Evolutionary conservation across 2,888 invertebrate species (phyloP).

Genomic region (Anarsia innoxiella): DNA sequence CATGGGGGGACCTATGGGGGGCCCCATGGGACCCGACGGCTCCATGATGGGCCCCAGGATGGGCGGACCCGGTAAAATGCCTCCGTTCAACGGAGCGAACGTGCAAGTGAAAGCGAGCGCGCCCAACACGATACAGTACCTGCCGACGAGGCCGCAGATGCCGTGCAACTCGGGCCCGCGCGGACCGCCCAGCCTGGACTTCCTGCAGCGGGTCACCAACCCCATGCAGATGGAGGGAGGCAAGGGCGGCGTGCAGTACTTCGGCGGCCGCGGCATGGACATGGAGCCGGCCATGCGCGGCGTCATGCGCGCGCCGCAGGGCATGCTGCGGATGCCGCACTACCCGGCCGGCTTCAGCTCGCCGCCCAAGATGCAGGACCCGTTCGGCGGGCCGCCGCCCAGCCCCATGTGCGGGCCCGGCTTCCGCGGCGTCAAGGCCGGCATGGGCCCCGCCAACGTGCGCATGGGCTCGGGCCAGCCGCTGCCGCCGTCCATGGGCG

Average conservation of each 20-base stretch:
- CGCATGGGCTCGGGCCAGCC: constrained; percentile 78
- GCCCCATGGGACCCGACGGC: constrained; percentile 67
- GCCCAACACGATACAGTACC: constrained; percentile 98
- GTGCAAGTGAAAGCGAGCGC: constrained; percentile 97
- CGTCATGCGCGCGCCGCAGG: constrained; percentile 55
- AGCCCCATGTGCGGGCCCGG: constrained; percentile 40
- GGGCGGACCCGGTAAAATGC: constrained; percentile 72
- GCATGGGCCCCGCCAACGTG: constrained; percentile 46
- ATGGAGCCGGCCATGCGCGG: constrained; percentile 66
- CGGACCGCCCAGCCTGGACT: constrained; percentile 91
- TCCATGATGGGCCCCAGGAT: constrained; percentile 81
- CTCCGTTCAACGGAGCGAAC: constrained; percentile 79
- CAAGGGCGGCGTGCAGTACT: constrained; percentile 81
- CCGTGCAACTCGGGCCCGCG: constrained; percentile 81
- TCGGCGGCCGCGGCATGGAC: constrained; percentile 77
- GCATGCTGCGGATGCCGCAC: constrained; percentile 65
- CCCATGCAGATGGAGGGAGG: constrained; percentile 84
- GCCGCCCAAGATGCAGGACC: constrained; percentile 62
- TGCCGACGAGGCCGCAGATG: constrained; percentile 95
- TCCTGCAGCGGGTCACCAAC: constrained; percentile 90
- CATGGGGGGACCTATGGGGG: constrained; percentile 70
- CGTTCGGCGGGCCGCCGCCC: constrained; percentile 41
- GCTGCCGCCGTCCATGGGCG: constrained; percentile 86
- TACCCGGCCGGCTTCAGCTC: constrained; percentile 64
- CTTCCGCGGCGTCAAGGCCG: constrained; percentile 59